A percentile compares a stretch with the other conserved stretches of the same genome.
These are phyloP conservation scores for Stichopus horrens DNA, from an alignment of 53 echinoderm and acorn worm genomes.

Conservation along the genomic window DNA sequence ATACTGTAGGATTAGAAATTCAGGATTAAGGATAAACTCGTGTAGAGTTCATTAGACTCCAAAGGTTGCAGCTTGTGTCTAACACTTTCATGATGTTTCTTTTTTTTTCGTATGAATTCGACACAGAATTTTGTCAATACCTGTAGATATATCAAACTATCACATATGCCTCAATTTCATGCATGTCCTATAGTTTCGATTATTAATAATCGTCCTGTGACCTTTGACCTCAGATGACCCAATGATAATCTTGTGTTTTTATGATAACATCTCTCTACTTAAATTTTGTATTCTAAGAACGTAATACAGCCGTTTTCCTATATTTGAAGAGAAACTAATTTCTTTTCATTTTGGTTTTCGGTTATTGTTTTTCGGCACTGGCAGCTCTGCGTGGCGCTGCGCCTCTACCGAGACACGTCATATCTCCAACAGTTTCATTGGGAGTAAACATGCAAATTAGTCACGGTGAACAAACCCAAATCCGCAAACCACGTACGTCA, in stretches of 20 bases:
- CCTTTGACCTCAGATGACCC: neutral
- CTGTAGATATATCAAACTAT: too few relatives aligned
- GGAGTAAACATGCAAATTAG: slow-evolving; percentile 19
- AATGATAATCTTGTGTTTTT: neutral
- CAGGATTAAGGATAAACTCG: too few relatives aligned
- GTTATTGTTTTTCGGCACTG: neutral
- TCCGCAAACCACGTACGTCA: neutral
- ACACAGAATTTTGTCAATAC: too few relatives aligned
- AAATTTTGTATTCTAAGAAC: neutral
- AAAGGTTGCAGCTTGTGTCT: too few relatives aligned
- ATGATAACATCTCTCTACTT: neutral
- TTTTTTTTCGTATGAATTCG: too few relatives aligned
- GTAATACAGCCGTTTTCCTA: too few relatives aligned
- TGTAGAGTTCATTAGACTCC: too few relatives aligned
- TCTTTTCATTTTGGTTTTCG: neutral
- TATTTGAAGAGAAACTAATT: too few relatives aligned
- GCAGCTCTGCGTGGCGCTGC: slow-evolving; percentile 15
- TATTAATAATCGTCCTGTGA: neutral
- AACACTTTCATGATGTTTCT: too few relatives aligned
- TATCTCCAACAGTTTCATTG: slow-evolving; percentile 27
- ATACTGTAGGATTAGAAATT: too few relatives aligned
- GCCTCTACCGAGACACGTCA: neutral
- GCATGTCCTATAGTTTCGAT: too few relatives aligned
- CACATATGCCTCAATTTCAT: too few relatives aligned
- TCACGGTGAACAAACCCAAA: neutral